Evolutionary conservation across 2,888 invertebrate genomes (phyloP).

Genomic region (Synergus gifuensis): DNA sequence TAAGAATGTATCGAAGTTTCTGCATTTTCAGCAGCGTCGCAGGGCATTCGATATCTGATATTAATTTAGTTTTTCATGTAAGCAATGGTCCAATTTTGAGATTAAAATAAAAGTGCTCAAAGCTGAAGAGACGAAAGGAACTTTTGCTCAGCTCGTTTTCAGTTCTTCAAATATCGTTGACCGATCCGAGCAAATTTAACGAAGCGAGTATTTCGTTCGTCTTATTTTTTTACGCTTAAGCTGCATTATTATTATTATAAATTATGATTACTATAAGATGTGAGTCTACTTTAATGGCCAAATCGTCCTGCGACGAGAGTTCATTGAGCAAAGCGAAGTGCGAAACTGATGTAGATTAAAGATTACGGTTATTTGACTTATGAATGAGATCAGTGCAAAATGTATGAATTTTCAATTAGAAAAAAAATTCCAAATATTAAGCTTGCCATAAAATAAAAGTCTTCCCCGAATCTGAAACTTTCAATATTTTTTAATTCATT

Average conservation of each 20-base stretch:
- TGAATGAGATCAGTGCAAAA: slow-evolving; percentile 49
- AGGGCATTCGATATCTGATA: slow-evolving; percentile 14
- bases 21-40: slow-evolving; percentile 29
- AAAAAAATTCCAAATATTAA: neutral
- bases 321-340: slow-evolving; percentile 41
- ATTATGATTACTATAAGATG: slow-evolving; percentile 38
- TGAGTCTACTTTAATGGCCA: slow-evolving; percentile 36
- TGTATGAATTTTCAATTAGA: neutral
- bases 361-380: slow-evolving; percentile 49
- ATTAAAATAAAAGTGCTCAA: slow-evolving; percentile 34
- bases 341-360: slow-evolving; percentile 25
- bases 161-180: slow-evolving; percentile 29
- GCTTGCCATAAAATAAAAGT: neutral
- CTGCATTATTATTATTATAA: slow-evolving; percentile 12
- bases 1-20: slow-evolving; percentile 29
- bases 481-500: neutral
- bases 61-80: neutral
- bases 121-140: slow-evolving; percentile 10
- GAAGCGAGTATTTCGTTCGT: slow-evolving; percentile 21
- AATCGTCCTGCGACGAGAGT: slow-evolving; percentile 47
- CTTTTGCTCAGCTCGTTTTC: slow-evolving; percentile 34
- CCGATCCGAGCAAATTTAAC: slow-evolving; percentile 39
- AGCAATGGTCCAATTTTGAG: slow-evolving; percentile 8
- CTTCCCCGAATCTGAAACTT: neutral
- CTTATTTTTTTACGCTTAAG: slow-evolving; percentile 38